Conservation (phyloP, 2,797 vertebrate genomes). For the Tarsius wallacei region DNA sequence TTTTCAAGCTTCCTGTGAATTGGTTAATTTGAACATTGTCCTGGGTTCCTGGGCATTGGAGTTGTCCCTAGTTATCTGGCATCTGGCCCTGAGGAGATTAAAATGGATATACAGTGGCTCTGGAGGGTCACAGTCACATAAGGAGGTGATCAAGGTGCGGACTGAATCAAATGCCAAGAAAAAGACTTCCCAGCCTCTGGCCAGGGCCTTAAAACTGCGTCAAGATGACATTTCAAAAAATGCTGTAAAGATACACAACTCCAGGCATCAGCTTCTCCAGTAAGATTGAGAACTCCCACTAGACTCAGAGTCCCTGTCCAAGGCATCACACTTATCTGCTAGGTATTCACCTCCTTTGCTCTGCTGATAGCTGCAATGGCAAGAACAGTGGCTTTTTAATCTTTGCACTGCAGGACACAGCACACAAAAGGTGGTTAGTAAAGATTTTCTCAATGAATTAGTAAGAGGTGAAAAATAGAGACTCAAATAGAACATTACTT, state of each 20-base stretch:
- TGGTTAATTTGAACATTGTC: neutral
- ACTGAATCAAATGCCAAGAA: neutral
- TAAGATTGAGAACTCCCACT: neutral
- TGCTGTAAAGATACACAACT: too few relatives aligned
- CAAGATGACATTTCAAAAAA: neutral
- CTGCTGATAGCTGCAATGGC: neutral
- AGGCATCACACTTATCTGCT: neutral
- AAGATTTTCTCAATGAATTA: neutral
- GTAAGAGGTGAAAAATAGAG: neutral
- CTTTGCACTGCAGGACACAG: neutral
- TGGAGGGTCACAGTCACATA: neutral
- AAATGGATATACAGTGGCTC: fast-evolving
- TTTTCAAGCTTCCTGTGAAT: neutral
- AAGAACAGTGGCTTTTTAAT: neutral
- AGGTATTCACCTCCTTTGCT: too few relatives aligned
- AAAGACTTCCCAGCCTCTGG: neutral
- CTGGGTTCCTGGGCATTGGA: neutral
- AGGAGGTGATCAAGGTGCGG: fast-evolving
- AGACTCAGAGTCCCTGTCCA: neutral
- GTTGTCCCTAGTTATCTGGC: neutral
- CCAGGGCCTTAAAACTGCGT: neutral
- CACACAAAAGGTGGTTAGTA: neutral
- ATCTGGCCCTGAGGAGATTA: neutral
- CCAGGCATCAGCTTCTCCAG: fast-evolving
- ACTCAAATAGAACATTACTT: neutral